Evolutionary conservation across 2,888 invertebrate species (phyloP).

Genomic region (Ennomos fuscantarius): DNA sequence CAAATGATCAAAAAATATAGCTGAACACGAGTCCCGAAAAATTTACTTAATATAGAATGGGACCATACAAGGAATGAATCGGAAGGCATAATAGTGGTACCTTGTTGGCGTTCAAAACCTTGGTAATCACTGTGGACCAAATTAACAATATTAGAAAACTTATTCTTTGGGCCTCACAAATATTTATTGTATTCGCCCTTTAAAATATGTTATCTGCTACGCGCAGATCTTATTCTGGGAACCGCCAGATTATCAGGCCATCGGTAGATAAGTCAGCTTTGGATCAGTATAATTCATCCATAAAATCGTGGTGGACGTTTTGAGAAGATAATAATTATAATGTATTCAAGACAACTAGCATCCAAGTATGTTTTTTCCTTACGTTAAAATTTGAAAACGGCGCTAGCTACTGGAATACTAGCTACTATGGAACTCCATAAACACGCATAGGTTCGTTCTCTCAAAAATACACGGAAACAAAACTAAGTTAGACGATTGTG

Average conservation of each 20-base stretch:
- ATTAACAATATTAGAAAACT: slow-evolving; percentile 25
- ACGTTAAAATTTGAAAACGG: slow-evolving; percentile 29
- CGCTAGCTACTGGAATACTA: slow-evolving; percentile 11
- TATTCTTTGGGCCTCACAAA: slow-evolving; percentile 35
- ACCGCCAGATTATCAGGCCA: slow-evolving; percentile 39
- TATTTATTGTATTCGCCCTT: slow-evolving; percentile 35
- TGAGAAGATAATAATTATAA: slow-evolving; percentile 25
- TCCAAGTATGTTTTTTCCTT: slow-evolving; percentile 25
- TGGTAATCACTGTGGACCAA: slow-evolving; percentile 36
- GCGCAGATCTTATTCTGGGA: slow-evolving; percentile 30
- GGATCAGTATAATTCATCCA: not conserved
- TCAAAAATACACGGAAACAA: not conserved
- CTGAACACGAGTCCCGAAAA: slow-evolving; percentile 30
- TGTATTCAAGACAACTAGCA: not conserved
- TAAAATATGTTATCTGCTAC: too few relatives aligned
- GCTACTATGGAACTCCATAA: too few relatives aligned
- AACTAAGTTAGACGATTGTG: not conserved
- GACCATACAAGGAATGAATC: slow-evolving; percentile 29
- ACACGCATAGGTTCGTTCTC: too few relatives aligned
- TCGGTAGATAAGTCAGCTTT: slow-evolving; percentile 28
- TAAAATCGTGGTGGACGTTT: slow-evolving; percentile 32
- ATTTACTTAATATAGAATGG: slow-evolving; percentile 29
- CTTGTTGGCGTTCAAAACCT: slow-evolving; percentile 39
- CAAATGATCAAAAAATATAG: slow-evolving; percentile 1
- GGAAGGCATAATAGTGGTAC: slow-evolving; percentile 37